These are phyloP conservation scores for Muscicapa comitata DNA, from an alignment of 2,797 vertebrate genomes.

Conservation along the genomic window DNA sequence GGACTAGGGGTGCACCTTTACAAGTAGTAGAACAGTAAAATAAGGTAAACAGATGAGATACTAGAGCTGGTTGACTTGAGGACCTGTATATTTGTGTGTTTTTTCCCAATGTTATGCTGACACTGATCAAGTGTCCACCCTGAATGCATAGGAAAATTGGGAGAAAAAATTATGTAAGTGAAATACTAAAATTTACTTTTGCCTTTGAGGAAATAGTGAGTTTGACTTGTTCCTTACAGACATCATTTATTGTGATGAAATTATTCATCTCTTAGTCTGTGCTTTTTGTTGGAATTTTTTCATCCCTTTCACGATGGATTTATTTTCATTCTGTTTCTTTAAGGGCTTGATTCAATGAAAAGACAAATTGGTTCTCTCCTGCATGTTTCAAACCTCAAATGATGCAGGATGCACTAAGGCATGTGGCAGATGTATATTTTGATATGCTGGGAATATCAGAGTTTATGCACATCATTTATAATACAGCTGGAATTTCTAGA, in stretches of 20 bases:
- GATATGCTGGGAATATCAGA: background rate
- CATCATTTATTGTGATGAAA: background rate
- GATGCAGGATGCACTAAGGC: background rate
- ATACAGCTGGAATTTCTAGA: background rate
- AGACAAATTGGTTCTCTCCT: background rate
- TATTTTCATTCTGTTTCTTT: background rate
- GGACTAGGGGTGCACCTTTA: background rate
- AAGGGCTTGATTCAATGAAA: background rate
- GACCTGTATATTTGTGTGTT: background rate
- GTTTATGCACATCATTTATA: background rate
- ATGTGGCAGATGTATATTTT: background rate
- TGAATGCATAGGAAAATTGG: background rate
- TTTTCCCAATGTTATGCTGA: background rate
- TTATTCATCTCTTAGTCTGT: background rate
- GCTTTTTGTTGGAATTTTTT: background rate
- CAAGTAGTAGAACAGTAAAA: background rate
- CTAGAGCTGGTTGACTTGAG: background rate
- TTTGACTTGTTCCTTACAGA: background rate
- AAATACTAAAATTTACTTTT: background rate
- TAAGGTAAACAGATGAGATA: background rate
- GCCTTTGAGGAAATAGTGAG: background rate
- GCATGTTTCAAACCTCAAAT: background rate
- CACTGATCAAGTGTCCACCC: background rate
- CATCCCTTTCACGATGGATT: background rate
- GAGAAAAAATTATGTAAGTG: background rate